Evolutionary conservation across 2,797 vertebrate species (phyloP).

Genomic region (Hapalemur alaotrensis): DNA sequence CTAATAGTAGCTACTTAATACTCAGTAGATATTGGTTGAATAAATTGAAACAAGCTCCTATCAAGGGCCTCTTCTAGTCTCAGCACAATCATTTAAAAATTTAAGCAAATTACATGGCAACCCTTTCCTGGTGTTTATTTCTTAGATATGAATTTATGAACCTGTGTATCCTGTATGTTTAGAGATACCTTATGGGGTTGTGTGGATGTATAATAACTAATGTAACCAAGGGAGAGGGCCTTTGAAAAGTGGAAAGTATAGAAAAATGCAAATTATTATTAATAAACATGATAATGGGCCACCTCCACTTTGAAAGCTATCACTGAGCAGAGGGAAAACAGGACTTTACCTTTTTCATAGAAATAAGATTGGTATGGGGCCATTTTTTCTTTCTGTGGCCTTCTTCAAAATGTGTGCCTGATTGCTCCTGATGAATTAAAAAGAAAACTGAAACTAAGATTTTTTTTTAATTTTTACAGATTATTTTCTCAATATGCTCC

Average conservation of each 20-base stretch:
- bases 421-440: neutral
- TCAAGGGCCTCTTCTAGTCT: neutral
- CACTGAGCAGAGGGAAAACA: neutral
- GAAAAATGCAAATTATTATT: neutral
- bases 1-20: neutral
- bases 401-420: neutral
- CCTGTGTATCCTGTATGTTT: neutral
- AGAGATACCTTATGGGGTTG: neutral
- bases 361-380: neutral
- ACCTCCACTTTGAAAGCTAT: neutral
- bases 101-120: neutral
- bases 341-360: neutral
- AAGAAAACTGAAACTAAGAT: neutral
- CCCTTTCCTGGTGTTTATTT: neutral
- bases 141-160: neutral
- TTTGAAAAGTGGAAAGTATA: neutral
- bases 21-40: neutral
- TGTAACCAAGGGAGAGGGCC: neutral
- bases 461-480: neutral
- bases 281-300: neutral
- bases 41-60: neutral
- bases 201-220: neutral
- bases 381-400: neutral
- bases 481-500: neutral
- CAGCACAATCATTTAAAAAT: constrained; percentile 11